Conservation (phyloP, 1,140 invertebrate genomes). For the Goniozus legneri region DNA sequence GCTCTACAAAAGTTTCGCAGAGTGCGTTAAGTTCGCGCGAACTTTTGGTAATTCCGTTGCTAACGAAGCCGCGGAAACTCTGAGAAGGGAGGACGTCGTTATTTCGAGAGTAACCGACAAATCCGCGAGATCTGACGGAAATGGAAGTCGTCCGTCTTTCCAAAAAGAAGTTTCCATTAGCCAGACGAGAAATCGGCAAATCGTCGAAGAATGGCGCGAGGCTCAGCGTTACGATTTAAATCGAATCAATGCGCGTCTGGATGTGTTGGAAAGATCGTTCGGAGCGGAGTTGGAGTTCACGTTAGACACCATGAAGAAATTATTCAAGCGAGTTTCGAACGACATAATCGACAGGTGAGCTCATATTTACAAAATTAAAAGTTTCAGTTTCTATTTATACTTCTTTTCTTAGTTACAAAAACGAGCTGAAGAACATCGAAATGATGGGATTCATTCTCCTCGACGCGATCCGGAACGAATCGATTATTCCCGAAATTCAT, state of each 20-base stretch:
- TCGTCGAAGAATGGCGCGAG: slow-evolving; percentile 53
- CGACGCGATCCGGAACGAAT: slow-evolving; percentile 57
- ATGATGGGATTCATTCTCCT: slow-evolving; percentile 55
- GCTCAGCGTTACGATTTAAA: slow-evolving; percentile 55
- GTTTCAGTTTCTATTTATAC: background rate
- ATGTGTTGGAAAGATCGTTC: slow-evolving; percentile 42
- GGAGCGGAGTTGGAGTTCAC: slow-evolving; percentile 51
- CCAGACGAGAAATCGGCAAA: slow-evolving; percentile 1
- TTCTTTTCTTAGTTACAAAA: slow-evolving; percentile 47
- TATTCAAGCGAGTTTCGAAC: slow-evolving; percentile 49
- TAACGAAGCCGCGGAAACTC: too few relatives aligned
- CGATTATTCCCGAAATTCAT: too few relatives aligned
- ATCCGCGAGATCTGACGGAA: too few relatives aligned
- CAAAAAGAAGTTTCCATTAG: too few relatives aligned
- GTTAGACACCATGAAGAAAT: slow-evolving; percentile 41
- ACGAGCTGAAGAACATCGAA: slow-evolving; percentile 57
- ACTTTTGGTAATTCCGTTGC: too few relatives aligned
- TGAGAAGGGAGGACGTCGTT: too few relatives aligned
- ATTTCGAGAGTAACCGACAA: too few relatives aligned
- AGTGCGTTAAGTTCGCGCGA: too few relatives aligned
- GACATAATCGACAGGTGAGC: slow-evolving; percentile 46
- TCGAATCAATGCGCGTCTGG: slow-evolving; percentile 48
- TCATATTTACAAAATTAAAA: background rate
- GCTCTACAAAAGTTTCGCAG: too few relatives aligned
- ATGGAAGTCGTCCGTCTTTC: too few relatives aligned